phyloP scores from a whole-genome alignment of 2,113 vertebrate genomes.

The Burhinus oedicnemus region DNA sequence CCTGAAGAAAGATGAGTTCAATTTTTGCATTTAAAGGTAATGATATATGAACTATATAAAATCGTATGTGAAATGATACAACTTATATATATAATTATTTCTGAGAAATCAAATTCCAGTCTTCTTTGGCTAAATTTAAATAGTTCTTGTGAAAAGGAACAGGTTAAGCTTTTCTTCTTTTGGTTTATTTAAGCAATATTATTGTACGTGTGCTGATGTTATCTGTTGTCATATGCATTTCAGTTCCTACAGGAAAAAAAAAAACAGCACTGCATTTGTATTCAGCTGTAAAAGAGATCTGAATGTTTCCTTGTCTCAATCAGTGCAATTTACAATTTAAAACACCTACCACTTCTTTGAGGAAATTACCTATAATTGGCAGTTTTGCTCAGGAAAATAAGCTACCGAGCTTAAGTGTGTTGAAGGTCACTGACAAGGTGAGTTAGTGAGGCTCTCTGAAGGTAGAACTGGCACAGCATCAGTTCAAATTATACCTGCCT shows the following conservation, averaged over 20 bases:
- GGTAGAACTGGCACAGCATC: neutral
- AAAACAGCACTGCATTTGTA: neutral
- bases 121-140: neutral
- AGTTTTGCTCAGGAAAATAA: conserved; percentile 13
- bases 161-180: neutral
- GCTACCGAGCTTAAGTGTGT: neutral
- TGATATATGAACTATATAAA: neutral
- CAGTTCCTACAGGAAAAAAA: neutral
- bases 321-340: conserved; percentile 36
- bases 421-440: conserved; percentile 40
- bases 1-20: neutral
- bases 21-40: neutral
- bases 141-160: neutral
- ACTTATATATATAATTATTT: neutral
- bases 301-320: neutral
- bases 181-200: neutral
- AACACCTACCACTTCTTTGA: neutral
- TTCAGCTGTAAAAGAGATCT: neutral
- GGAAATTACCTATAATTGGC: conserved; percentile 35
- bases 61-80: neutral
- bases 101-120: neutral
- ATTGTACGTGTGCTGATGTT: neutral
- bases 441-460: neutral
- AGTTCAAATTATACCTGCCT: neutral
- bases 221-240: neutral